Evolutionary conservation across 1,140 invertebrate genomes (phyloP).

Genomic region (Hycleus cichorii): DNA sequence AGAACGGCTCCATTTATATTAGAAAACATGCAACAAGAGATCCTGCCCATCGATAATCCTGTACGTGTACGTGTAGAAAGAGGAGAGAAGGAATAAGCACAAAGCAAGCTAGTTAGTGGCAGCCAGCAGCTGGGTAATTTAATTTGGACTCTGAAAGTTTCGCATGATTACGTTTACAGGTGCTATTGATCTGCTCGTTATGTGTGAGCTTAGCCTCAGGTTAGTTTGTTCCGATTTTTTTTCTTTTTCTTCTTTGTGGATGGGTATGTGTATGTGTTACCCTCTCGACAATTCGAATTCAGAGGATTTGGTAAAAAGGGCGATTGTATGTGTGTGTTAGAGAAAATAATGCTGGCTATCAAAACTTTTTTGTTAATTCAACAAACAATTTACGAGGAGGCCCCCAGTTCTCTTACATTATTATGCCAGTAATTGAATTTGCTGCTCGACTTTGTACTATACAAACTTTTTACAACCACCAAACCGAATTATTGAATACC

Average conservation of each 20-base stretch:
- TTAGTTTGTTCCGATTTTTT: conserved; percentile 8
- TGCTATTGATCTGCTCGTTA: conserved; percentile 33
- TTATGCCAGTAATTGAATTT: conserved; percentile 14
- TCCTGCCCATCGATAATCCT: background rate
- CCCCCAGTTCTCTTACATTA: conserved; percentile 1
- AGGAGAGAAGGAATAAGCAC: background rate
- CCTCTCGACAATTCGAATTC: background rate
- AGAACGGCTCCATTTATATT: background rate
- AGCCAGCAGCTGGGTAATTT: conserved; percentile 23
- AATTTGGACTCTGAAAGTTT: conserved; percentile 30
- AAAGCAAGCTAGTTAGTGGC: conserved; percentile 25
- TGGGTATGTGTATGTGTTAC: too few species aligned
- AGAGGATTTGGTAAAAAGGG: background rate
- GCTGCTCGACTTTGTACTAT: background rate
- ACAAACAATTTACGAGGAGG: conserved; percentile 7
- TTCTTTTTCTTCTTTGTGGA: background rate
- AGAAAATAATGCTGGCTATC: conserved; percentile 1
- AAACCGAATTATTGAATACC: too few species aligned
- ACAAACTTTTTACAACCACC: too few species aligned
- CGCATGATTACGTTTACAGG: conserved; percentile 33
- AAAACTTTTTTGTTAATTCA: conserved; percentile 11
- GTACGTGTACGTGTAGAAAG: background rate
- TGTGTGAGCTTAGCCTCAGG: conserved; percentile 22
- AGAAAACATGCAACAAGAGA: background rate
- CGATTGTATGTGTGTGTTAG: background rate